These are phyloP conservation scores for Lytechinus pictus DNA, from an alignment of 35 echinoderm and acorn worm genomes.

Conservation along the genomic window DNA sequence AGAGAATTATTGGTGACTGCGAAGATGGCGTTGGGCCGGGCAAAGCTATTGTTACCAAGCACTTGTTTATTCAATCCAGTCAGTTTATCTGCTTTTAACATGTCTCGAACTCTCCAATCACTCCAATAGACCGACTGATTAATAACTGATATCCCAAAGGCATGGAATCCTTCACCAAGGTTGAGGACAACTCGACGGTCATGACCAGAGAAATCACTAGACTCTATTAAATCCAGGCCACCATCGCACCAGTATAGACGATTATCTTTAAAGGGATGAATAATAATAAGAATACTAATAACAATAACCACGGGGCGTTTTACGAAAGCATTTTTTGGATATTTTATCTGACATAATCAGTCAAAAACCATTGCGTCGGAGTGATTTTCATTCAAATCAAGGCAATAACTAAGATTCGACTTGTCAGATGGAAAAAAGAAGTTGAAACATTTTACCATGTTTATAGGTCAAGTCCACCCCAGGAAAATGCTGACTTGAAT, in stretches of 20 bases:
- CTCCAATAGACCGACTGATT: constrained; percentile 64
- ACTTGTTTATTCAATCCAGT: neutral
- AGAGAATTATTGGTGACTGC: neutral
- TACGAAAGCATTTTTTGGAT: too few relatives aligned
- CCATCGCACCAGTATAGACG: constrained; percentile 75
- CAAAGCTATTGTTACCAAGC: constrained; percentile 16
- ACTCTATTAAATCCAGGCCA: constrained; percentile 52
- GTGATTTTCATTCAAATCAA: too few relatives aligned
- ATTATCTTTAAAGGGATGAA: neutral
- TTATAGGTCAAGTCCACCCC: too few relatives aligned
- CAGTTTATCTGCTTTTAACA: constrained; percentile 31
- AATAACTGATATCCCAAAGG: constrained; percentile 56
- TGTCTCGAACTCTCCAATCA: constrained; percentile 21
- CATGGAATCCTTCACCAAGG: neutral
- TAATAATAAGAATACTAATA: too few relatives aligned
- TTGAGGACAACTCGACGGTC: constrained; percentile 30
- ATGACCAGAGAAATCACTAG: constrained; percentile 33
- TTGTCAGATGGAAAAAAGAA: too few relatives aligned
- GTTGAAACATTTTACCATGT: too few relatives aligned
- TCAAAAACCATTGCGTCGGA: too few relatives aligned
- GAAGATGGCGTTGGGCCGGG: constrained; percentile 53
- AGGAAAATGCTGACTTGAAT: too few relatives aligned
- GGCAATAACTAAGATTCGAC: too few relatives aligned
- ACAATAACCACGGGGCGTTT: too few relatives aligned
- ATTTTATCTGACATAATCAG: too few relatives aligned